phyloP scores from a whole-genome alignment of 2,797 vertebrate species.

The Rallus crepitans region DNA sequence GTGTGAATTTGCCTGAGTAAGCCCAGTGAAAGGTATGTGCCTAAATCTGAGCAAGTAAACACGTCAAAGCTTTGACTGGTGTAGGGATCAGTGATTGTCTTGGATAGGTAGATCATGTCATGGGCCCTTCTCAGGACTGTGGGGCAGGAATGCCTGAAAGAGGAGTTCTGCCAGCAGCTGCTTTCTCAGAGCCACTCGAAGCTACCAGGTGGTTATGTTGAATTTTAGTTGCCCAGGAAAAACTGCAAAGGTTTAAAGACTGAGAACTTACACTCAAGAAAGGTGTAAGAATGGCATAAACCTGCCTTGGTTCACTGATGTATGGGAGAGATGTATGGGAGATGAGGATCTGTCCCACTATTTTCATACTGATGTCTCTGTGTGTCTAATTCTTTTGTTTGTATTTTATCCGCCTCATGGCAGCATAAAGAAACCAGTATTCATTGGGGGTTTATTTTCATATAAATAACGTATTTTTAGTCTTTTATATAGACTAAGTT shows the following conservation, averaged over 20 bases:
- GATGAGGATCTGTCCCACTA: neutral
- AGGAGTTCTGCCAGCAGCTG: fast-evolving
- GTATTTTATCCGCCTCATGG: neutral
- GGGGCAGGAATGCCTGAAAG: neutral
- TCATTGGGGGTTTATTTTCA: neutral
- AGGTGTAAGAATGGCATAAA: neutral
- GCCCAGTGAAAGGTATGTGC: neutral
- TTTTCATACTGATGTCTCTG: neutral
- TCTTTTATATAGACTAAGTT: neutral
- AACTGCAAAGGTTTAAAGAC: neutral
- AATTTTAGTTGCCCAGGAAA: neutral
- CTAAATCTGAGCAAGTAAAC: neutral
- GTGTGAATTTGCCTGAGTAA: neutral
- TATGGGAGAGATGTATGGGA: fast-evolving
- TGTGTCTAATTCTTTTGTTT: neutral
- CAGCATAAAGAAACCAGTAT: neutral
- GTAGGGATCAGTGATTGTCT: neutral
- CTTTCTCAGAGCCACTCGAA: neutral
- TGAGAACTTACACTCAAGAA: neutral
- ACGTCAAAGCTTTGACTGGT: neutral
- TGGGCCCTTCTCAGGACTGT: too few species aligned
- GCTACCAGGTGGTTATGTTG: neutral
- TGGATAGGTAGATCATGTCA: neutral
- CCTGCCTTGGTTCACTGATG: neutral
- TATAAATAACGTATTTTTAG: neutral